Base-by-base conservation (phyloP, 2,113 vertebrate genomes). In the Globicephala melas region DNA sequence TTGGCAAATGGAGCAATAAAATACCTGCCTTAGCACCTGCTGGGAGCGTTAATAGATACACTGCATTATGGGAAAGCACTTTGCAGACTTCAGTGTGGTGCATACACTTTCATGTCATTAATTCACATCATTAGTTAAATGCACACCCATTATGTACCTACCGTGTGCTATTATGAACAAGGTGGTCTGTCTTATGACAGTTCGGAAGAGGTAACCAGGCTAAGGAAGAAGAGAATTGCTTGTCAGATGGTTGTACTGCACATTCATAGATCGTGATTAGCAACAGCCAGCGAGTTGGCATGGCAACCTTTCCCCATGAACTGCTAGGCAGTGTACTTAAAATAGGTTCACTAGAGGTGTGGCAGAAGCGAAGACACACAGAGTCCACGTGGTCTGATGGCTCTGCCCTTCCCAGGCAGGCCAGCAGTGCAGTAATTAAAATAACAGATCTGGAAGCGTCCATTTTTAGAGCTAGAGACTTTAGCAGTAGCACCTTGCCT, bases 281-380 rank as follows among this genome's bases (percentile, higher is more conserved):
- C 98, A 98, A 96, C 96, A 96, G 97, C 97, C 97, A 87, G 90
- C 13, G 60, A 0, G 97, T 98, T 98, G 98, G 96, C 98, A 98
- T 98, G 98, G 98, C 97, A 98, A 98, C 98, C 25, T 86, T 97
- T 97, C 85, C 96, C 98, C 82, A n/a, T 95, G 97, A 98, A 97
- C 96, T 83, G 41, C 80, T 21, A 96, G 81, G 97, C 94, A 41
- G 87, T 8, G 9, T 70, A 98, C 98, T 95, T 98, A 98, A 98
- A 98, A 98, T 97, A 98, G 97, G 93, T 81, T 41, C 1, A 2
- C 68, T 47, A 50, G 89, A 94, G 96, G 97, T 80, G 93, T 14
- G 91, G 44, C 11, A 14, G 71, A 74, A 2, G 21, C 4, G 0
- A 53, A 53, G 82, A 23, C 5, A 9, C 0, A 1, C 38, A 1